phyloP scores from a whole-genome alignment of 2,113 vertebrate species.

The Pseudorasbora parva region DNA sequence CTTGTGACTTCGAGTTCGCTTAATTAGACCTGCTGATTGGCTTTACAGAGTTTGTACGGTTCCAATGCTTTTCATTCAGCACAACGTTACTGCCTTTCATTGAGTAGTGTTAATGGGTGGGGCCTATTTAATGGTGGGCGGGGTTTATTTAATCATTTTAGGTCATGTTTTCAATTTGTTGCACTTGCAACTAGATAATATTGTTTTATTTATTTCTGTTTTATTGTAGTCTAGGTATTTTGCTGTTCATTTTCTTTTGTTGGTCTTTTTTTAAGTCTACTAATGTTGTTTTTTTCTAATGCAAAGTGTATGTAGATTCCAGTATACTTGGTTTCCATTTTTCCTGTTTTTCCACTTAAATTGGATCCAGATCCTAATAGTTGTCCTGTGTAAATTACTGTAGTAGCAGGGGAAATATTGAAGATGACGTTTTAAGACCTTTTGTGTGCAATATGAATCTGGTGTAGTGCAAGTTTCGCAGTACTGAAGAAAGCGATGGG shows the following conservation, averaged over 20 bases:
- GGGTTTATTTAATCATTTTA: conserved; percentile 51
- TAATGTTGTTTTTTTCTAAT: not conserved
- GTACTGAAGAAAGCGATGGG: conserved; percentile 18
- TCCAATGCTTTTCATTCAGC: conserved; percentile 45
- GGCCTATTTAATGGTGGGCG: conserved; percentile 29
- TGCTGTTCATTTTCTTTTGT: conserved; percentile 35
- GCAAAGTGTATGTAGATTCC: conserved; percentile 5
- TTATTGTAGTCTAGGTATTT: conserved; percentile 33
- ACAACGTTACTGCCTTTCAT: conserved; percentile 49
- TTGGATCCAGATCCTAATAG: conserved; percentile 35
- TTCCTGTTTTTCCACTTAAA: not conserved
- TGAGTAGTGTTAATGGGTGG: conserved; percentile 9
- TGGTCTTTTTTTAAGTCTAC: not conserved
- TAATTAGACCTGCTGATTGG: conserved; percentile 38
- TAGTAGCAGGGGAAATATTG: conserved; percentile 43
- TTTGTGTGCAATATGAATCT: conserved; percentile 56
- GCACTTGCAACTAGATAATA: conserved; percentile 49
- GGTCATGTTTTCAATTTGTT: conserved; percentile 37
- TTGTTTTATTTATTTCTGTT: conserved; percentile 29
- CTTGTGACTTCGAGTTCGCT: conserved; percentile 25
- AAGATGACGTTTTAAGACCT: conserved; percentile 35
- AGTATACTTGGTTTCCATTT: conserved; percentile 18
- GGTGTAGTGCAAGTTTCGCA: conserved; percentile 34
- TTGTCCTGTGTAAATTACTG: conserved; percentile 47
- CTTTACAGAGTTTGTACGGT: not conserved